These are phyloP conservation scores for Poecilia wingei DNA, from an alignment of 2,797 vertebrate genomes.

Conservation along the genomic window DNA sequence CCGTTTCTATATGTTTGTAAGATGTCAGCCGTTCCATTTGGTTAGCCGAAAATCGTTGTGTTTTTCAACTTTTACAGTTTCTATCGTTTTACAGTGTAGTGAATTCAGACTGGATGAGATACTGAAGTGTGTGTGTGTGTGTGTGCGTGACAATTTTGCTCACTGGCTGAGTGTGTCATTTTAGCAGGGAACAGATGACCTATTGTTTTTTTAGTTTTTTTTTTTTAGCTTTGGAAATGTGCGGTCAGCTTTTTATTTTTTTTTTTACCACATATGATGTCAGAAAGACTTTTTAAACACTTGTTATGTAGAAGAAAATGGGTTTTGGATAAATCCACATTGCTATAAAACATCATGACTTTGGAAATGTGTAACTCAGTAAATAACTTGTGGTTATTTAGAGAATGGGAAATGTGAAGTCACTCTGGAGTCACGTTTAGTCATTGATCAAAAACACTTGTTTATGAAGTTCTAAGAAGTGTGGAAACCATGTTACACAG, in stretches of 20 bases:
- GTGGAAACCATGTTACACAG: slow-evolving; percentile 8
- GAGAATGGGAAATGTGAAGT: background rate
- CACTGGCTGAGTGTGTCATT: slow-evolving; percentile 80
- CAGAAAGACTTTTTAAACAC: slow-evolving; percentile 10
- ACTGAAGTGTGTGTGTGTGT: slow-evolving; percentile 42
- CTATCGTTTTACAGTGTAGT: slow-evolving; percentile 36
- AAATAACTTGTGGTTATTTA: background rate
- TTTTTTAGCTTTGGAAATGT: slow-evolving; percentile 28
- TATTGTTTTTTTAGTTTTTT: slow-evolving; percentile 41
- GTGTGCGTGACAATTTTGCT: slow-evolving; percentile 62
- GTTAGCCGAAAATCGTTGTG: slow-evolving; percentile 22
- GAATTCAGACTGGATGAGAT: slow-evolving; percentile 54
- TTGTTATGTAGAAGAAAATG: slow-evolving; percentile 11
- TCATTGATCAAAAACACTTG: slow-evolving; percentile 2
- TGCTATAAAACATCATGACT: slow-evolving; percentile 10
- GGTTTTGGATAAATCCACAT: slow-evolving; percentile 4
- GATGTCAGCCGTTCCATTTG: slow-evolving; percentile 17
- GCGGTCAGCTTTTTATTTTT: slow-evolving; percentile 4
- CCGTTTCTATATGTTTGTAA: slow-evolving; percentile 8
- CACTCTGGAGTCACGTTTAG: background rate
- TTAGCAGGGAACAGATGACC: slow-evolving; percentile 55
- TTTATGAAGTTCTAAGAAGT: background rate
- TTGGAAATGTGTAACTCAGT: slow-evolving; percentile 17
- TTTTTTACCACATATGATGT: slow-evolving; percentile 15
- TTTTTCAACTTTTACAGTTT: slow-evolving; percentile 36